Conservation (phyloP, 2,888 invertebrate species). For the Megamerina dolium region DNA sequence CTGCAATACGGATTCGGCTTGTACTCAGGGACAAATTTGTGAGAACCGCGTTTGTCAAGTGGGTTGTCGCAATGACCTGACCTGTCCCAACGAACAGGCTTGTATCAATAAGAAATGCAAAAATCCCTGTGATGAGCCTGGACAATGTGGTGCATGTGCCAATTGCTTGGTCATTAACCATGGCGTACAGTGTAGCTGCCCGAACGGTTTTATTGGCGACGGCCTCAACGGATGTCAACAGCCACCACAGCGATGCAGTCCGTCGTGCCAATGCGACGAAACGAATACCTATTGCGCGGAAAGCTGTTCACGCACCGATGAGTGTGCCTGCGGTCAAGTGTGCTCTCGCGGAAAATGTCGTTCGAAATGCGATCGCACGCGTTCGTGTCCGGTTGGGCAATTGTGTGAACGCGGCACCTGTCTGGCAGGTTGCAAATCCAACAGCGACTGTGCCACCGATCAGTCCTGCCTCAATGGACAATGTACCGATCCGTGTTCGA, state of each 20-base stretch:
- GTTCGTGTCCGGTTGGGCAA: conserved; percentile 68
- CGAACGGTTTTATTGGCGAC: conserved; percentile 73
- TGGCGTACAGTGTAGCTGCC: conserved; percentile 80
- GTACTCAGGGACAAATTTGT: conserved; percentile 76
- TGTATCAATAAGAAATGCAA: conserved; percentile 78
- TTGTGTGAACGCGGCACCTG: conserved; percentile 69
- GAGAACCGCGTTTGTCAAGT: conserved; percentile 78
- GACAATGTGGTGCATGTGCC: conserved; percentile 77
- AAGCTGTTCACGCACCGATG: conserved; percentile 59
- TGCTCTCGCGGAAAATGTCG: conserved; percentile 70
- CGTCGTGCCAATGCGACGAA: conserved; percentile 73
- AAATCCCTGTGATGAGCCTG: conserved; percentile 68
- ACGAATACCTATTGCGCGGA: conserved; percentile 68
- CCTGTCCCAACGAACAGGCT: conserved; percentile 68
- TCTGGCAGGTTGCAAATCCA: conserved; percentile 71
- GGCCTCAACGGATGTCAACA: conserved; percentile 71
- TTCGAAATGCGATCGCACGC: conserved; percentile 61
- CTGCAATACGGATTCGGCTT: conserved; percentile 80
- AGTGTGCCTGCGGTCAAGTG: conserved; percentile 77
- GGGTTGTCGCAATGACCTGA: conserved; percentile 79
- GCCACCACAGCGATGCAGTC: conserved; percentile 67
- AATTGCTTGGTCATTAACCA: conserved; percentile 77
- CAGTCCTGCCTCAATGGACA: conserved; percentile 66
- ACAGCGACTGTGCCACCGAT: conserved; percentile 71
- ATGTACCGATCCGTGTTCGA: conserved; percentile 66